These are phyloP conservation scores for Cavia aperea DNA, from an alignment of 2,113 vertebrate species.

Conservation along the genomic window DNA sequence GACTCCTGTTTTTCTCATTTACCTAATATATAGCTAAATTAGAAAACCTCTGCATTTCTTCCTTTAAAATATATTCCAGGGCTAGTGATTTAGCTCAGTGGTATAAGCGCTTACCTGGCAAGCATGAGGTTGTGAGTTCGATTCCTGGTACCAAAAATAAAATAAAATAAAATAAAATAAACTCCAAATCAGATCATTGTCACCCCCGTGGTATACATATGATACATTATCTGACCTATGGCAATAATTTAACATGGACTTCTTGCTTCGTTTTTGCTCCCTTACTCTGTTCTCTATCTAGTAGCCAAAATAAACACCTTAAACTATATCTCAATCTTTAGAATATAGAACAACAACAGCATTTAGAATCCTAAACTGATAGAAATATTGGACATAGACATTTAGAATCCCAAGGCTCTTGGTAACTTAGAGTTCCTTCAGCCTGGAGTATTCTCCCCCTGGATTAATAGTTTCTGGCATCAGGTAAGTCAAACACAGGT, in stretches of 20 bases:
- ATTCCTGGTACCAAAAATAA: no score
- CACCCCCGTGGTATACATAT: not conserved
- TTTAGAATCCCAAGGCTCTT: not conserved
- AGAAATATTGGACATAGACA: not conserved
- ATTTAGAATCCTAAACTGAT: not conserved
- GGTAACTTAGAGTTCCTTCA: not conserved
- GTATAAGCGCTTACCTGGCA: no score
- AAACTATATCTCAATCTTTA: not conserved
- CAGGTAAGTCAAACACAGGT: not conserved
- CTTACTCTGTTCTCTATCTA: not conserved
- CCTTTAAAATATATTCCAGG: slow-evolving; percentile 14
- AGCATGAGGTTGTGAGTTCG: no score
- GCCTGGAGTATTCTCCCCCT: not conserved
- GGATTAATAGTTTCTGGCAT: not conserved
- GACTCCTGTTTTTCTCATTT: slow-evolving; percentile 18
- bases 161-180: not conserved
- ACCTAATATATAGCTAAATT: not conserved
- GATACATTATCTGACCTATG: not conserved
- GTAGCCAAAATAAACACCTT: not conserved
- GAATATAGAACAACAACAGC: not conserved
- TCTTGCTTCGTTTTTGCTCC: not conserved
- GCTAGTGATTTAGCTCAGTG: no score
- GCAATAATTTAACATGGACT: not conserved
- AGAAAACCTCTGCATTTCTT: not conserved
- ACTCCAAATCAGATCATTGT: slow-evolving; percentile 1